Evolutionary conservation across 2,113 vertebrate genomes (phyloP), one percentile per base, ranked within the genome.

Genomic region (Tringa solitaria): DNA sequence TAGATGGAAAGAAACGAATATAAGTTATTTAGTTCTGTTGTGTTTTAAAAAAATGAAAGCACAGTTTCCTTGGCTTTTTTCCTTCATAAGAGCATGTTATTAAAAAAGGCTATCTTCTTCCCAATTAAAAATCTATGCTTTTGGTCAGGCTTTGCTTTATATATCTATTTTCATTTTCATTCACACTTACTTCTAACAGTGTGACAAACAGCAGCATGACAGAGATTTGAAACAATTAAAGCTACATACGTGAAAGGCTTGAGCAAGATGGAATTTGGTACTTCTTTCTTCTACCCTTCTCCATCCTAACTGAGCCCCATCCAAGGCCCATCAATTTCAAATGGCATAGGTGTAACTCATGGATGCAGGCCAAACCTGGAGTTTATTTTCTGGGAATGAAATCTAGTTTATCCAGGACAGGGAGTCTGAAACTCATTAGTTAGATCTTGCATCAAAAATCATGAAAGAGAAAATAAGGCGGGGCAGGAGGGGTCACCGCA

Each of bases 111-210:
- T 79, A 27, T 53, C 33, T 68, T 87, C 39, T 54, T 88, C 32
- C 22, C 14, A 5, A 60, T 20, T 65, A 77, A 87, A 14, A 15
- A 27, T 67, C n/a, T 67, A 79, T 37, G 57, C 9, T 78, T 82
- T 89, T 91, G 76, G 37, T 92, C 56, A 76, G 24, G 18, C 18
- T 54, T 87, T 61, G n/a, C 27, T 67, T 87, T 72, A 37, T 43
- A 53, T 61, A 35, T 59, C 93, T 85, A 63, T 92, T 97, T 96
- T 86, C 15, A 59, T 32, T 93, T 97, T 95, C n/a, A 28, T 79
- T 90, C 63, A 51, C 17, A 50, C 17, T 89, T 94, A 45, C 20
- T 91, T 94, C 89, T 93, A 92, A 77, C 53, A 93, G 23, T 14
- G 70, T 82, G 65, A 75, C 35, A 93, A 95, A 90, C 41, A 14